Evolutionary conservation across 2,888 invertebrate species (phyloP).

Genomic region (Leptopilina drosophilae): DNA sequence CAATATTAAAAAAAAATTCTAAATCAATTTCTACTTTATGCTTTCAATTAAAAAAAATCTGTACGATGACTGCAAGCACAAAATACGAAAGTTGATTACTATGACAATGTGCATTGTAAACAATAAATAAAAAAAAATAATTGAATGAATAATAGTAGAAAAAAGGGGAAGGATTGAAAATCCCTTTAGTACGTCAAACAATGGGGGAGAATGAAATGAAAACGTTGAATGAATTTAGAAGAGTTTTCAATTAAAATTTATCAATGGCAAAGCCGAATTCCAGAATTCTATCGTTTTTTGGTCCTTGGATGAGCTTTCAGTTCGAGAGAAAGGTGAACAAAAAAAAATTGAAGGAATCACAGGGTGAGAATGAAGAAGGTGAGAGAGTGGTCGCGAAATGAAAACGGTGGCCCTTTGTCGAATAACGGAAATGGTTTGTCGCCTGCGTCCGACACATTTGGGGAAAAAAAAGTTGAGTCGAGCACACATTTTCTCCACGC

Average conservation of each 20-base stretch:
- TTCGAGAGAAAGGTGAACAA: slow-evolving; percentile 18
- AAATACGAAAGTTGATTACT: too few species aligned
- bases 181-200: background rate
- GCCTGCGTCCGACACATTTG: slow-evolving; percentile 36
- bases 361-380: slow-evolving; percentile 20
- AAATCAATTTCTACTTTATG: too few species aligned
- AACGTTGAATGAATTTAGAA: background rate
- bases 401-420: slow-evolving; percentile 21
- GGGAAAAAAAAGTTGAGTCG: background rate
- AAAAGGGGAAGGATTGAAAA: background rate
- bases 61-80: too few species aligned
- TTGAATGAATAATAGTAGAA: background rate
- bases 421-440: slow-evolving; percentile 32
- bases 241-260: slow-evolving; percentile 33
- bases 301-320: background rate
- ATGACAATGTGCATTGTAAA: too few species aligned
- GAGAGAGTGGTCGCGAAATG: slow-evolving; percentile 27
- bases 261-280: slow-evolving; percentile 22
- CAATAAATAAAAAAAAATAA: background rate
- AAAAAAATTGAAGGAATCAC: slow-evolving; percentile 46
- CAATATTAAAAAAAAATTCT: too few species aligned
- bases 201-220: background rate
- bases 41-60: too few species aligned
- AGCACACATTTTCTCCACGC: slow-evolving; percentile 14
- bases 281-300: slow-evolving; percentile 11